Base-by-base conservation (phyloP, 2,888 invertebrate genomes). In the Aleiodes leptofemur region DNA sequence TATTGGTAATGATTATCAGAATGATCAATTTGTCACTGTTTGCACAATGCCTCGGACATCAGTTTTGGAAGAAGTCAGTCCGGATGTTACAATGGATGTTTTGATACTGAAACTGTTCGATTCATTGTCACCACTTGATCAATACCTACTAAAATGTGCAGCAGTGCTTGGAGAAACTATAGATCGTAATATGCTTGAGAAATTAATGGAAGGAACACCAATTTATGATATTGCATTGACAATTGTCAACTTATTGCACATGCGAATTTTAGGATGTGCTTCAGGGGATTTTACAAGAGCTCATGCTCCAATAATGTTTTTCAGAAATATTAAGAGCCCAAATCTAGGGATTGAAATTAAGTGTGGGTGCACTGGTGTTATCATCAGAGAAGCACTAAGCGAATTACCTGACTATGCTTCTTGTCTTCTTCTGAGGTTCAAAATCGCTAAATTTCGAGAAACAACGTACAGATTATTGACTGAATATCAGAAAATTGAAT, bases 151-250 rank as follows among this genome's bases (percentile, higher is more conserved):
- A 43, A 94, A 94, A 87, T 93, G 92, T 80, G 92, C 93, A 8
- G 91, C 94, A 0, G 92, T 94, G 4, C 88, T 94, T 8, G 94
- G 94, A 0, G 92, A 92, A 72, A 90, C 91, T n/a, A 92, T 94
- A 80, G 91, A 92, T 0, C 90, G 94, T 78, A 88, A 90, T 23
- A 93, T 94, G 92, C 84, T 94, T 11, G 83, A 91, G 56, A 91
- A 91, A 82, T 86, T 93, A 50, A 90, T 93, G 87, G 90, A 91
- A 68, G 90, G 90, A 50, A 90, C 91, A 31, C 87, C 90, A 4
- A 84, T 86, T 0, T 88, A 91, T 68, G 89, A 90, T 78, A 90
- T 92, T n/a, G 92, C 91, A 57, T 78, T 90, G 83, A 92, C 93
- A 92, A 86, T 80, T 8, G n/a, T 31, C 53, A 93, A 92, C 80